phyloP scores from a whole-genome alignment of 2,888 invertebrate genomes.

The Drosophila silvestris region DNA sequence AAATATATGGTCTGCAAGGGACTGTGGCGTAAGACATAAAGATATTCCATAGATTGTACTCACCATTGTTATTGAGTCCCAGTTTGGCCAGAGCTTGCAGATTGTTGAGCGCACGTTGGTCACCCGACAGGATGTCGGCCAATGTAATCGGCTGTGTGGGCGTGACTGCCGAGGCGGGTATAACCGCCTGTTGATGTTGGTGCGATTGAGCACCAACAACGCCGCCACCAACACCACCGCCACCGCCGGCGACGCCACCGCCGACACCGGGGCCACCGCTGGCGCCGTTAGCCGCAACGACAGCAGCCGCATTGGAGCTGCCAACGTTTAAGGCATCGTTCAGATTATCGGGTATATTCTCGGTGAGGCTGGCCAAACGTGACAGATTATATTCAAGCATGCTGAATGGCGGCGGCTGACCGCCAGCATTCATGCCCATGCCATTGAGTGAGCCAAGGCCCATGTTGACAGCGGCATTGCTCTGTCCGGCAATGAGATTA shows the following conservation, averaged over 20 bases:
- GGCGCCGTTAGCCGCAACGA: constrained; percentile 31
- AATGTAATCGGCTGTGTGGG: constrained; percentile 89
- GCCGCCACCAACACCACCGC: not conserved
- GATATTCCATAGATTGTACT: constrained; percentile 63
- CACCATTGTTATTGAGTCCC: constrained; percentile 89
- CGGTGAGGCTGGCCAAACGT: constrained; percentile 92
- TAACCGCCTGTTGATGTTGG: constrained; percentile 72
- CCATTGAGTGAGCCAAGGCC: constrained; percentile 65
- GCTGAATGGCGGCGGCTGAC: constrained; percentile 87
- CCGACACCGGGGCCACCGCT: constrained; percentile 13
- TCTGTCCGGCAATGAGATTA: constrained; percentile 58
- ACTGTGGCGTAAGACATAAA: not conserved
- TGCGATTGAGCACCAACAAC: constrained; percentile 38
- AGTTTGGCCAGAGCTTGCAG: constrained; percentile 95
- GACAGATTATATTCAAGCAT: constrained; percentile 95
- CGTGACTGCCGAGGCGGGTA: constrained; percentile 86
- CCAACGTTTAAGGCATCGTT: constrained; percentile 83
- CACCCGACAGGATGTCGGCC: constrained; percentile 91
- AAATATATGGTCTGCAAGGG: not conserved
- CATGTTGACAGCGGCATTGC: constrained; percentile 63
- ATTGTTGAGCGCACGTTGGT: constrained; percentile 93
- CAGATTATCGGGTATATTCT: constrained; percentile 86
- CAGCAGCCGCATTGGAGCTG: constrained; percentile 39
- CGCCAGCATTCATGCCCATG: constrained; percentile 67
- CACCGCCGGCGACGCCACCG: not conserved